Evolutionary conservation across 1,140 invertebrate species (phyloP).

Genomic region (Nixonia krombeini): DNA sequence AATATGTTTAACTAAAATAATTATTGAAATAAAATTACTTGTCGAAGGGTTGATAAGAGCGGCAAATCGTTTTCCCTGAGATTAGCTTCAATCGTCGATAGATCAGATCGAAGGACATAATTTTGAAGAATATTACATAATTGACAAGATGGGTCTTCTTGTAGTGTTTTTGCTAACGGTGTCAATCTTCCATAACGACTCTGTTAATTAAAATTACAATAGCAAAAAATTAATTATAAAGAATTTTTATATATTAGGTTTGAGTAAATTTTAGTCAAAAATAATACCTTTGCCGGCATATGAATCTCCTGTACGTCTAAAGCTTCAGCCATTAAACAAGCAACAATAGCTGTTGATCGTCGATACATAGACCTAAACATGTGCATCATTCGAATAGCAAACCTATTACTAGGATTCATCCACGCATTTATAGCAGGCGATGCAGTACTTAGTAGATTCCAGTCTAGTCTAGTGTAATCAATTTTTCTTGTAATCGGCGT

Average conservation of each 20-base stretch:
- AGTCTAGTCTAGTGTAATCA: constrained; percentile 94
- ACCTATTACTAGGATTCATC: constrained; percentile 95
- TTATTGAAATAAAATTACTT: constrained; percentile 68
- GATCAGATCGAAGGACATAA: constrained; percentile 84
- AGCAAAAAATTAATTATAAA: constrained; percentile 9
- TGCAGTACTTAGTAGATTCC: constrained; percentile 96
- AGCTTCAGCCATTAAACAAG: constrained; percentile 96
- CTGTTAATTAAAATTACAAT: constrained; percentile 66
- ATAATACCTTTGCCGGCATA: too few relatives aligned
- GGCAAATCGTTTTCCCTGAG: constrained; percentile 88
- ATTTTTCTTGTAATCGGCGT: constrained; percentile 95
- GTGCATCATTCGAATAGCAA: constrained; percentile 86
- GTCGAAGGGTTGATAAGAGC: constrained; percentile 88
- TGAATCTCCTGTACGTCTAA: too few relatives aligned
- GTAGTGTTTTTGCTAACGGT: constrained; percentile 89
- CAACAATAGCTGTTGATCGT: constrained; percentile 88
- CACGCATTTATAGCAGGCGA: constrained; percentile 97
- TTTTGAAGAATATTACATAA: constrained; percentile 90
- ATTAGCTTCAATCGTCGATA: constrained; percentile 85
- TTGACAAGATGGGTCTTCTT: constrained; percentile 96
- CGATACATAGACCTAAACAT: constrained; percentile 83
- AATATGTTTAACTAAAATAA: too few relatives aligned
- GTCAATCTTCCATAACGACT: constrained; percentile 93
- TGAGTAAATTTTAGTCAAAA: too few relatives aligned
- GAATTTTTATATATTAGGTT: too few relatives aligned